Evolutionary conservation across 2,888 invertebrate species (phyloP).

Genomic region (Artemia sinica): DNA sequence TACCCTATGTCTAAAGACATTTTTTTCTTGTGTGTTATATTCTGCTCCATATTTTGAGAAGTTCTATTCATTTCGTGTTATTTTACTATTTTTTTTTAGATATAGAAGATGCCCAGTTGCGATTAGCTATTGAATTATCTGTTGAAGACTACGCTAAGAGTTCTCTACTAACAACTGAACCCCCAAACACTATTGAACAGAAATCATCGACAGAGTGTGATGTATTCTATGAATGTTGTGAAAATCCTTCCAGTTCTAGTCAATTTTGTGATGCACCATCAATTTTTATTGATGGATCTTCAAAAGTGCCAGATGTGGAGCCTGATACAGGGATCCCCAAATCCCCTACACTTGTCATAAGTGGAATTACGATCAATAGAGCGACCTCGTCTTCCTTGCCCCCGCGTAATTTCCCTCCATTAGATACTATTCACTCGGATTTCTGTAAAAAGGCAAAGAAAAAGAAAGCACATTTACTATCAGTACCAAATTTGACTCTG

Average conservation of each 20-base stretch:
- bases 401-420: constrained; percentile 26
- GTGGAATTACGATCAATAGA: constrained; percentile 40
- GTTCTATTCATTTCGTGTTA: too few relatives aligned
- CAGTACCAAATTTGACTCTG: constrained; percentile 3
- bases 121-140: constrained; percentile 39
- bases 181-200: neutral
- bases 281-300: neutral
- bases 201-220: neutral
- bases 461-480: constrained; percentile 1
- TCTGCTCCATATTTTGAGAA: too few relatives aligned
- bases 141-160: constrained; percentile 32
- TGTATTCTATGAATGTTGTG: constrained; percentile 2
- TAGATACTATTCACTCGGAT: constrained; percentile 16
- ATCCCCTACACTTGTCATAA: constrained; percentile 41
- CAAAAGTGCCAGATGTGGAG: constrained; percentile 35
- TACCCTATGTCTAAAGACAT: too few relatives aligned
- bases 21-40: too few relatives aligned
- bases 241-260: constrained; percentile 6
- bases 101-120: constrained; percentile 30
- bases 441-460: neutral
- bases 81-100: neutral
- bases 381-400: constrained; percentile 38
- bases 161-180: constrained; percentile 4
- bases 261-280: constrained; percentile 1
- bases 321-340: constrained; percentile 41